These are phyloP conservation scores for Drosophila setifemur DNA, from an alignment of 1,140 invertebrate species.

Conservation along the genomic window DNA sequence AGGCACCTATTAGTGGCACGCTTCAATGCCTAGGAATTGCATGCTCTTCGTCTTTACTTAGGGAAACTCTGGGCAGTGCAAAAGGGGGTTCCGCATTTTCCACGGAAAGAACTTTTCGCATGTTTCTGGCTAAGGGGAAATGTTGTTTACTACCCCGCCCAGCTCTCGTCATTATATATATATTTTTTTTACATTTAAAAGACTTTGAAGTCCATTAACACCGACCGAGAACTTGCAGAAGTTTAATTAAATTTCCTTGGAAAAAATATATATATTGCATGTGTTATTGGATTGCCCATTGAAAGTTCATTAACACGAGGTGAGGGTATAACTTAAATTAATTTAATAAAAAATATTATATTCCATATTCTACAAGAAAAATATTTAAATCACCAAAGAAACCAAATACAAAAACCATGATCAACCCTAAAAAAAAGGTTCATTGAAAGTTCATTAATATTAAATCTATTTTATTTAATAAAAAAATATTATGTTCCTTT, in stretches of 20 bases:
- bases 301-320: conserved; percentile 1
- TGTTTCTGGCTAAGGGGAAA: conserved; percentile 5
- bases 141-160: conserved; percentile 17
- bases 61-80: background rate
- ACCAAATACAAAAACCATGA: too few species aligned
- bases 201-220: conserved; percentile 37
- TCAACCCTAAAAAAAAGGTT: too few species aligned
- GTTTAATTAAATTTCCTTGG: conserved; percentile 23
- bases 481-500: too few species aligned
- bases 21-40: conserved; percentile 61
- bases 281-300: too few species aligned
- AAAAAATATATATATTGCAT: background rate
- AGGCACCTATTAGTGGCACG: conserved; percentile 67
- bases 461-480: too few species aligned
- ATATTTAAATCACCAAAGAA: too few species aligned
- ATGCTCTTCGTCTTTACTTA: conserved; percentile 3
- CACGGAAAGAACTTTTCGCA: conserved; percentile 32
- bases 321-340: too few species aligned
- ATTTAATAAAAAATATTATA: too few species aligned
- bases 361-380: too few species aligned
- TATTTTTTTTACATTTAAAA: conserved; percentile 19
- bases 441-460: background rate
- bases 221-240: conserved; percentile 9
- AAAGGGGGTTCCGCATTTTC: conserved; percentile 11
- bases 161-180: too few species aligned